phyloP scores from a whole-genome alignment of 2,888 invertebrate genomes.

The Sarcophaga carnaria region DNA sequence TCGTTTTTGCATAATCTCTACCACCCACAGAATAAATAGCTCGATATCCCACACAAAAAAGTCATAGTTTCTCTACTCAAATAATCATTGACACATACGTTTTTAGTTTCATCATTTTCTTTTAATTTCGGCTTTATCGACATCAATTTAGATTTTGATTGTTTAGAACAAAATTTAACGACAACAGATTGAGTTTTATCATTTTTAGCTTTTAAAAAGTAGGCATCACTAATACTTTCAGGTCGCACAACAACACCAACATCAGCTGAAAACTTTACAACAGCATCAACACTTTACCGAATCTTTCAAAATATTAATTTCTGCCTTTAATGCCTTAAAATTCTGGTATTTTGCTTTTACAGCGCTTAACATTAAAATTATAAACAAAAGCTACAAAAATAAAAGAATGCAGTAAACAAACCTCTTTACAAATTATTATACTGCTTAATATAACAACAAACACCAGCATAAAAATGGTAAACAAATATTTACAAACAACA shows the following conservation, averaged over 20 bases:
- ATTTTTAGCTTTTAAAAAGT: background rate
- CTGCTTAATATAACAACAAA: too few relatives aligned
- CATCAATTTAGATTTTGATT: background rate
- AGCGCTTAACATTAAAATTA: too few relatives aligned
- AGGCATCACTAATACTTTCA: background rate
- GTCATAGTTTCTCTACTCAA: background rate
- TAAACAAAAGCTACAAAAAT: too few relatives aligned
- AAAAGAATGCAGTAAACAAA: too few relatives aligned
- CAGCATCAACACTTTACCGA: constrained; percentile 1
- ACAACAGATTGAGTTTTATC: background rate
- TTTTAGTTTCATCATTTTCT: constrained; percentile 4
- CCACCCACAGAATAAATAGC: background rate
- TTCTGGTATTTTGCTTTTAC: too few relatives aligned
- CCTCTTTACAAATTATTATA: too few relatives aligned
- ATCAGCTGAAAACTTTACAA: background rate
- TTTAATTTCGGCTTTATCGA: background rate
- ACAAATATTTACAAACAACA: too few relatives aligned
- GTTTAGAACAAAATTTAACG: background rate
- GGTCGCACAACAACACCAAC: background rate
- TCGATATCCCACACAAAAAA: background rate
- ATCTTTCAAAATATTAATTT: too few relatives aligned
- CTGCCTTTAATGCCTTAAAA: too few relatives aligned
- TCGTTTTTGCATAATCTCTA: background rate
- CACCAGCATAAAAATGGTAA: too few relatives aligned
- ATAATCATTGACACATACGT: background rate